Base-by-base conservation (phyloP, 2,888 invertebrate species). In the Acronicta alni region DNA sequence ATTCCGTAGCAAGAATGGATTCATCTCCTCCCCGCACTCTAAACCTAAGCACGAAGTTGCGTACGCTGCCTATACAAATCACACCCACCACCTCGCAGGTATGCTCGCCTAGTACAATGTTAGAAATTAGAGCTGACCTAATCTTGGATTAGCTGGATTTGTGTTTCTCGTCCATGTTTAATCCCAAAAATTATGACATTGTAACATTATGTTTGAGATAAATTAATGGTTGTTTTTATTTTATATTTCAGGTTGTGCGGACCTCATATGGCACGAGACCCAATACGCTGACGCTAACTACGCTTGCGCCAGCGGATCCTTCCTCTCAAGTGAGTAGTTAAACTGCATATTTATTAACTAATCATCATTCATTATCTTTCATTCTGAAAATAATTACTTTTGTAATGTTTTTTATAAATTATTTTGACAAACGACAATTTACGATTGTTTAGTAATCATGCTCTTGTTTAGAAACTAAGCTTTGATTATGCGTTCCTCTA, bases 81-180 rank as follows among this genome's bases (percentile, higher is more conserved):
- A 89, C 92, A 67, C 90, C 92, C 63, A 90, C 92, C 79, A 88
- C 92, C 77, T 90, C 92, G 68, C 92, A 93, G 92, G 93, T 93
- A 90, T 91, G 91, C 55, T 72, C 75, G 75, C 91, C 91, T 92
- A 83, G 92, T 92, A 90, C 74, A 75, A 65, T 80, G 83, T 82
- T 88, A 89, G 83, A 89, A 91, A 89, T 89, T 88, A 90, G 87
- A 90, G 86, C 85, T 86, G 85, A 85, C 87, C 87, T 89, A 89
- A 89, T 89, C 89, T 84, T 85, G 87, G 86, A 85, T 82, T 83
- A 82, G 80, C 77, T 71, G 80, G 77, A 72, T 76, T 66, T 59
- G 57, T 58, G 35, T 49, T 39, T 20, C 46, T 26, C 8, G 5
- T 35, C 8, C 30, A 45, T 55, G 15, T 35, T 54, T 17, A 64